phyloP scores from a whole-genome alignment of 2,797 vertebrate species.

The Sebastes aleutianus region DNA sequence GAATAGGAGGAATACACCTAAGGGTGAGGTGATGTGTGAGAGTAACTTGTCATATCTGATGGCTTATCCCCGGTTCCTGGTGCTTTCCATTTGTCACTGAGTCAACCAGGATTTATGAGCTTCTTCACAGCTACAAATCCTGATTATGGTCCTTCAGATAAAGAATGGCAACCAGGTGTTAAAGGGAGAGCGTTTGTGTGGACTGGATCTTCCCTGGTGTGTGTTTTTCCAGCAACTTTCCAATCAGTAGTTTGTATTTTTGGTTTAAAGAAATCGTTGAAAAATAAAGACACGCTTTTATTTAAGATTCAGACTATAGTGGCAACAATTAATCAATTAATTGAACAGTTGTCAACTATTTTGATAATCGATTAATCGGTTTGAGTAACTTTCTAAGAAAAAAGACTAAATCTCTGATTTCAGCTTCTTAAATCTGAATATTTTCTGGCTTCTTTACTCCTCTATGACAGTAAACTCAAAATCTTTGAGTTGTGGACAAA shows the following conservation, averaged over 20 bases:
- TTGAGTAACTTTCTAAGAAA: no score
- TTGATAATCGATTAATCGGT: no score
- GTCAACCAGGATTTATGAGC: conserved; percentile 63
- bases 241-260: neutral
- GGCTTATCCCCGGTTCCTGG: conserved; percentile 43
- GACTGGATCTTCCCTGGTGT: neutral
- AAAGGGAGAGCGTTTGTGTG: conserved; percentile 28
- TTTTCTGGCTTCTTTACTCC: no score
- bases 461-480: no score
- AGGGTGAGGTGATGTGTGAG: conserved; percentile 44
- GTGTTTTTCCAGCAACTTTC: neutral
- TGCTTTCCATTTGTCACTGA: conserved; percentile 62
- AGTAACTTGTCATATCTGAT: conserved; percentile 66
- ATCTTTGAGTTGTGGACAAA: accelerated
- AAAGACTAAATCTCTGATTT: no score
- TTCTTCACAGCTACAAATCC: conserved; percentile 57
- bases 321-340: no score
- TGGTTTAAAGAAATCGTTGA: neutral
- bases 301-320: neutral
- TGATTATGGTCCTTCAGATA: conserved; percentile 54
- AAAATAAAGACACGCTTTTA: neutral
- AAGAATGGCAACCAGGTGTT: conserved; percentile 42
- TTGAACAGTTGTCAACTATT: no score
- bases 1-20: conserved; percentile 14
- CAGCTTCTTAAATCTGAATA: no score